Evolutionary conservation across 2,797 vertebrate genomes (phyloP).

Genomic region (Squalus acanthias): DNA sequence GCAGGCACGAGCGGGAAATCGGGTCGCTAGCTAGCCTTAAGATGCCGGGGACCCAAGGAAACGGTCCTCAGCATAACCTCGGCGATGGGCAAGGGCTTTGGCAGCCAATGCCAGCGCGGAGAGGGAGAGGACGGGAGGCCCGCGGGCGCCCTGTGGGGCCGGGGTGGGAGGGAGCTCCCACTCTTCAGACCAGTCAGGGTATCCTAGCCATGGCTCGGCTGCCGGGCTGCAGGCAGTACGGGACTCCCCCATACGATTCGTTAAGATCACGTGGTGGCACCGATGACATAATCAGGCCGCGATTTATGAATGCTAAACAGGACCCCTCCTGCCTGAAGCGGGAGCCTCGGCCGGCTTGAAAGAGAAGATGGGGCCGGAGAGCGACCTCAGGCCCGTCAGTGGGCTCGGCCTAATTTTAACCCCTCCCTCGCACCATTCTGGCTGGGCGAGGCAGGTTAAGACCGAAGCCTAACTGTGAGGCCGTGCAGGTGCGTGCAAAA

Average conservation of each 20-base stretch:
- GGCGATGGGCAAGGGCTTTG: background rate
- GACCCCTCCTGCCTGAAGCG: too few relatives aligned
- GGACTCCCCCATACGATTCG: too few relatives aligned
- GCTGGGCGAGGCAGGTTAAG: background rate
- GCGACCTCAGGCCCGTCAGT: background rate
- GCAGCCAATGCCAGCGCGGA: background rate
- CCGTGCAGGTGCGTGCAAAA: background rate
- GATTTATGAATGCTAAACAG: too few relatives aligned
- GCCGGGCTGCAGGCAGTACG: too few relatives aligned
- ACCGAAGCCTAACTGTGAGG: background rate
- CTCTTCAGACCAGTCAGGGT: background rate
- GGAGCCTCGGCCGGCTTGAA: background rate
- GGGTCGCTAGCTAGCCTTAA: accelerated
- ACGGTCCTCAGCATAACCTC: background rate
- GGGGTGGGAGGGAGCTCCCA: too few relatives aligned
- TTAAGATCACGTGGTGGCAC: too few relatives aligned
- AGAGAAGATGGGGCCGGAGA: background rate
- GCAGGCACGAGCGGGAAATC: background rate
- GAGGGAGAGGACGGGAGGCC: background rate
- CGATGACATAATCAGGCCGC: too few relatives aligned
- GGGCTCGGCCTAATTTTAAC: background rate
- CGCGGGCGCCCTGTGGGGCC: background rate
- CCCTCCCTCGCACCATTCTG: background rate
- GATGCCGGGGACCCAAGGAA: background rate
- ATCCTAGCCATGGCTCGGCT: too few relatives aligned